Conservation (phyloP, 1,140 invertebrate species). For the Diplogasteroides magnus region DNA sequence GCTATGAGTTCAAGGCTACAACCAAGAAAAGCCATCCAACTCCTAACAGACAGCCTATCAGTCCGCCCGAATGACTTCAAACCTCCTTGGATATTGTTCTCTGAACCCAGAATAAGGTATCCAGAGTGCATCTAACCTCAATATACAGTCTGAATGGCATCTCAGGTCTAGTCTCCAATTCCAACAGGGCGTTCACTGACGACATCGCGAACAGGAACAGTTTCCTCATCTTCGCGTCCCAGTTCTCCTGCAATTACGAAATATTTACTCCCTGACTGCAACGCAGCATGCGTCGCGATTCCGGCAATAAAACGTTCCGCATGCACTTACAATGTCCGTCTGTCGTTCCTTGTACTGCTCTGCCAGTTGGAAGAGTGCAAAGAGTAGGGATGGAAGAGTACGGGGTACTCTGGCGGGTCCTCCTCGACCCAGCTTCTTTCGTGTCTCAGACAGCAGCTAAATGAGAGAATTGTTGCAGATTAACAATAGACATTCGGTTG, state of each 20-base stretch:
- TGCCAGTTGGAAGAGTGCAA: constrained; percentile 78
- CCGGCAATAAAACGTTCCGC: constrained; percentile 11
- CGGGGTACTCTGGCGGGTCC: constrained; percentile 80
- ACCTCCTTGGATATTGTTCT: no score
- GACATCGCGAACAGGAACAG: constrained; percentile 96
- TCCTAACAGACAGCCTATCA: no score
- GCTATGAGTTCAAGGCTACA: no score
- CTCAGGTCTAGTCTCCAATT: constrained; percentile 76
- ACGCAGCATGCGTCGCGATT: no score
- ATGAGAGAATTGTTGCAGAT: constrained; percentile 52
- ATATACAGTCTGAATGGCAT: constrained; percentile 84
- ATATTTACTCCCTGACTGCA: constrained; percentile 2
- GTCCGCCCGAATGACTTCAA: no score
- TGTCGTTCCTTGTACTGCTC: constrained; percentile 73
- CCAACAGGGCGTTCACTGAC: constrained; percentile 84
- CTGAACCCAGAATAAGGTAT: constrained; percentile 1
- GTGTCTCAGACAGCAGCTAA: constrained; percentile 65
- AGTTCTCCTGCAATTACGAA: constrained; percentile 35
- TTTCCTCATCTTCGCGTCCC: constrained; percentile 69
- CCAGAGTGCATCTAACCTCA: constrained; percentile 65
- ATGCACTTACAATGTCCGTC: constrained; percentile 63
- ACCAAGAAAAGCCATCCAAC: no score
- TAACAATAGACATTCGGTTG: constrained; percentile 3
- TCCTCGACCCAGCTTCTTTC: constrained; percentile 81
- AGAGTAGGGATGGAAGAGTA: constrained; percentile 90